Conservation (phyloP, 1,140 invertebrate species). For the Penaeus japonicus region DNA sequence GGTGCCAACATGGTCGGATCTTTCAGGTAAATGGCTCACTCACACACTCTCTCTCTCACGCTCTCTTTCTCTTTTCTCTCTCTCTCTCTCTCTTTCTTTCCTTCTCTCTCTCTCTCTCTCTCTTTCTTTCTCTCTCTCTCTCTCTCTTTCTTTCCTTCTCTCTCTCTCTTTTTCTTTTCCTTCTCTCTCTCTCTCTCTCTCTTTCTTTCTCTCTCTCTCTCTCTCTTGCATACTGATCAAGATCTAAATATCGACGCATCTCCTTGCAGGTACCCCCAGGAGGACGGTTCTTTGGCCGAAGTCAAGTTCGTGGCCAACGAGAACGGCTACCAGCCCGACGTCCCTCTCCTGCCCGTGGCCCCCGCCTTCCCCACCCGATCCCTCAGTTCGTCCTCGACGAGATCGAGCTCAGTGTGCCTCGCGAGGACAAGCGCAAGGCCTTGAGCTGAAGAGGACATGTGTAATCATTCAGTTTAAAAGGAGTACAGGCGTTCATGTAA, state of each 20-base stretch:
- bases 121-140: too few relatives aligned
- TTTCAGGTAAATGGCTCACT: constrained; percentile 24
- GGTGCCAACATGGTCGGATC: constrained; percentile 33
- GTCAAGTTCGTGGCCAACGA: background rate
- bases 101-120: too few relatives aligned
- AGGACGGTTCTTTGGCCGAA: background rate
- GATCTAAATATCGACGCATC: too few relatives aligned
- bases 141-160: too few relatives aligned
- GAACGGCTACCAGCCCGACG: background rate
- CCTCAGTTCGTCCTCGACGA: background rate
- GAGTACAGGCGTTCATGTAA: too few relatives aligned
- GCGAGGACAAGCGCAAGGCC: background rate
- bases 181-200: too few relatives aligned
- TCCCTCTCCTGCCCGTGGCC: background rate
- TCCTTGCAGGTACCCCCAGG: background rate
- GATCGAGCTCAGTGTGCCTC: background rate
- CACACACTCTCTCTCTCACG: too few relatives aligned
- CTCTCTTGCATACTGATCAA: too few relatives aligned
- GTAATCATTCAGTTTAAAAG: too few relatives aligned
- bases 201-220: too few relatives aligned
- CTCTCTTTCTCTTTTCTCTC: too few relatives aligned
- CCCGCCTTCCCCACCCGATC: background rate
- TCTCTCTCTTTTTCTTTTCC: background rate
- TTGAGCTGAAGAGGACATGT: background rate
- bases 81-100: too few relatives aligned